Base-by-base conservation (phyloP, 2,797 vertebrate genomes). In the Schizothorax lantsangensis region DNA sequence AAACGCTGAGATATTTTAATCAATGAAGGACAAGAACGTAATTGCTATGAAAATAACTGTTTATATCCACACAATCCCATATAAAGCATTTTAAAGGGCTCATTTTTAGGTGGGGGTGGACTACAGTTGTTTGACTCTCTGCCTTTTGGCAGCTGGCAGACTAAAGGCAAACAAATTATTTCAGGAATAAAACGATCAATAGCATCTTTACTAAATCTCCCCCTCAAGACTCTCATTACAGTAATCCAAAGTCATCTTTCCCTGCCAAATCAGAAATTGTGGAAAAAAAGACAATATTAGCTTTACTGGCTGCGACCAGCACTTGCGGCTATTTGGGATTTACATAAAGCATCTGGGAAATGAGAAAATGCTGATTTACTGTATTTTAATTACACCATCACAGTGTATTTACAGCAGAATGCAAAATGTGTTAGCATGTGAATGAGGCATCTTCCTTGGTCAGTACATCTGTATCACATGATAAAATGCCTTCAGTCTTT, bases 121-220 rank as follows among this genome's bases (percentile, higher is more conserved):
- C 23, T 17, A 68, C 33, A 69, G 12, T 52, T 86, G 40, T 75
- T 64, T 40, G 79, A 43, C 62, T 86, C 62, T 54, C 79, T 36
- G 79, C 79, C 43, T 92, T 79, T 94, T 94, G 93, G 93, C 91
- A 92, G 89, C 89, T 89, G 87, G 91, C 82, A 91, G 91, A 93
- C 88, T 89, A 90, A 92, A 92, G 91, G 88, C 92, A 92, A 92
- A 92, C 90, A 93, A 93, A 95, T 94, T 90, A 94, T 94, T 93
- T 93, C 87, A 91, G 89, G 90, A 93, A 93, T 94, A 90, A 93
- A 93, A 91, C 92, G 92, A 93, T 94, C 93, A 94, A 93, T 93
- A 93, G 91, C 90, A 94, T 93, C 90, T 94, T 94, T 87, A 89
- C 88, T 88, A 92, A 93, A 92, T 91, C 91, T 90, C 84, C 74